Base-by-base conservation (phyloP, 2,113 vertebrate species). In the Cettia cetti region DNA sequence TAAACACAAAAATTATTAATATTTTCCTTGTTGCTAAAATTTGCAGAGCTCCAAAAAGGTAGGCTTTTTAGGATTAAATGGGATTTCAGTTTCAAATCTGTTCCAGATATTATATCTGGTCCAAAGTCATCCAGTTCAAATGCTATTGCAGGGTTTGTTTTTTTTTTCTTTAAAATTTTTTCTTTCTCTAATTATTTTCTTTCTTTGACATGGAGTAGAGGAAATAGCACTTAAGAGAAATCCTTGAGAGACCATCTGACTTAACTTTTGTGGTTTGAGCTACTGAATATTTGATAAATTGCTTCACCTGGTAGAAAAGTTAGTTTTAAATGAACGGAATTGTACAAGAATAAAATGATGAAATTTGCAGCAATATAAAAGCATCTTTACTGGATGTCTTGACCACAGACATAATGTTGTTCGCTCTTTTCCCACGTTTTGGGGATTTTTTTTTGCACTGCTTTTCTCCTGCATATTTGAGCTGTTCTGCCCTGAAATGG, bases 401-500 rank as follows among this genome's bases (percentile, higher is more conserved):
- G 9, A 70, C 49, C 19, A 42, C 31, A 53, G 72, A 70, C 83
- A 81, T 10, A 50, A 15, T 17, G 23, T 24, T 40, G 2, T 39
- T 31, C 24, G 40, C 10, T 74, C 65, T 77, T 14, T 66, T 37
- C 3, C 4, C 20, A n/a, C 7, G 11, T 68, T 86, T 24, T 6
- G 4, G 24, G 6, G 0, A 0, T 0, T 7, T 9, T 23, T 23
- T 50, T 69, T 54, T 35, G 28, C 2, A 33, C 4, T 69, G 14
- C 10, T 56, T 92, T 89, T 57, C 23, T 75, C 27, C 16, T 44
- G 26, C 2, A 2, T 45, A 61, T 81, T 79, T 84, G 35, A 12
- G 11, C 9, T 74, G 13, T 28, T 82, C 18, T 64, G 24, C 27
- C 24, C 39, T 72, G 66, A 85, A 82, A 76, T 24, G 7, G 23